A percentile compares a stretch with the other conserved stretches of the same genome.
Conservation (phyloP, 2,888 invertebrate genomes). For the Andrena chrysosceles region DNA sequence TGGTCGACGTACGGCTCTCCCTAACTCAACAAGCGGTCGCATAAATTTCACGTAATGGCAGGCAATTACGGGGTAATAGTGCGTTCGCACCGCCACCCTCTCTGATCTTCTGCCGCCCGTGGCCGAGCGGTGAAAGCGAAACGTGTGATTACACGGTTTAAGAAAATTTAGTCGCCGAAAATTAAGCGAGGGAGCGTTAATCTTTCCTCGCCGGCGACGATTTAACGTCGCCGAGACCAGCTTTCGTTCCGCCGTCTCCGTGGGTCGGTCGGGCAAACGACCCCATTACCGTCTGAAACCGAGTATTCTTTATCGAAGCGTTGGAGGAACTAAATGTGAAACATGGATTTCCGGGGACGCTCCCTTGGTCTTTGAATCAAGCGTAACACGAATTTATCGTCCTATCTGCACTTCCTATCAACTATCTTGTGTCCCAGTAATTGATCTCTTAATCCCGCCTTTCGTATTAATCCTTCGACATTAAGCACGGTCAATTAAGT, state of each 20-base stretch:
- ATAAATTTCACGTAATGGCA: conserved; percentile 56
- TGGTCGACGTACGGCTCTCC: conserved; percentile 28
- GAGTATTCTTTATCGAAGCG: no score
- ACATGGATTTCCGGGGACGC: no score
- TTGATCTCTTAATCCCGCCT: no score
- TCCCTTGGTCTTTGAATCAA: no score
- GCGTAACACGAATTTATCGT: no score
- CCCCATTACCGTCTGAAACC: conserved; percentile 1
- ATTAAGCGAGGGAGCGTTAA: conserved; percentile 10
- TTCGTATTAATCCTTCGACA: no score
- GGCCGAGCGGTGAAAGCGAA: conserved; percentile 26
- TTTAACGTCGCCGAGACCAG: not conserved
- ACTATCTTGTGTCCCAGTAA: no score
- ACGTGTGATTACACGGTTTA: conserved; percentile 27
- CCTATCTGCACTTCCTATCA: no score
- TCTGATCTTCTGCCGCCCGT: not conserved
- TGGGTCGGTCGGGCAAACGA: not conserved
- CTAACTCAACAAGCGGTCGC: conserved; percentile 62
- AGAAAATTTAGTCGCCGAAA: conserved; percentile 28
- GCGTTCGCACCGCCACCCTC: conserved; percentile 24
- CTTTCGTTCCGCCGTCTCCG: conserved; percentile 10
- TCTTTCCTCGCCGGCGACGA: conserved; percentile 2
- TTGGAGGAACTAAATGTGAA: no score
- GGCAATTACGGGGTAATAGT: conserved; percentile 54
- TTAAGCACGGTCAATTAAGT: no score